Conservation (phyloP, 2,888 invertebrate genomes). For the Palloptera scutellata region DNA sequence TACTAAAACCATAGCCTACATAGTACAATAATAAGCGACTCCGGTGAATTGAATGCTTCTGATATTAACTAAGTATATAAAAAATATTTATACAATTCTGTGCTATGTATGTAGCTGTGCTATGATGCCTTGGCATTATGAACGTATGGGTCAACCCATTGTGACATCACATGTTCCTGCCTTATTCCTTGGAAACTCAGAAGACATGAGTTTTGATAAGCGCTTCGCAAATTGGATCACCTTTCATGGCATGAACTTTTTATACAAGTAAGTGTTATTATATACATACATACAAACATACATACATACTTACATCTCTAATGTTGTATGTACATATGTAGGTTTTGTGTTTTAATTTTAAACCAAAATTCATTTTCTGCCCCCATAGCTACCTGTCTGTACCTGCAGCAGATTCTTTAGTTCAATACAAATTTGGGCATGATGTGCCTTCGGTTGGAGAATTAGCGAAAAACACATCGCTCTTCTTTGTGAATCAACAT, state of each 20-base stretch:
- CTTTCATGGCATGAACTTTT: slow-evolving; percentile 47
- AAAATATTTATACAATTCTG: neutral
- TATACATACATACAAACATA: too few species aligned
- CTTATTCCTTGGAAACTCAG: slow-evolving; percentile 65
- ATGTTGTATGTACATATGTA: too few species aligned
- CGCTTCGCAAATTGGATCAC: slow-evolving; percentile 65
- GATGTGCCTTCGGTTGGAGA: slow-evolving; percentile 65
- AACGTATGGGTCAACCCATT: slow-evolving; percentile 68
- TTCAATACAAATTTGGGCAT: slow-evolving; percentile 56
- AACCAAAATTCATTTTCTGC: neutral
- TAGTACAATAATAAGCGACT: too few species aligned
- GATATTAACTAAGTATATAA: too few species aligned
- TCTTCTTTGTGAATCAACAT: slow-evolving; percentile 67
- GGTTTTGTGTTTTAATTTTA: too few species aligned
- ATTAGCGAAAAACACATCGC: slow-evolving; percentile 61
- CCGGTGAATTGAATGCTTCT: too few species aligned
- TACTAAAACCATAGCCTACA: too few species aligned
- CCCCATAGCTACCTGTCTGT: slow-evolving; percentile 41
- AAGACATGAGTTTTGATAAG: slow-evolving; percentile 63
- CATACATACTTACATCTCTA: too few species aligned
- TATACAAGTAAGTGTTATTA: slow-evolving; percentile 53
- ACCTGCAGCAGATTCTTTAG: slow-evolving; percentile 50
- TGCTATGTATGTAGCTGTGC: slow-evolving; percentile 61
- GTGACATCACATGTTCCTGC: slow-evolving; percentile 70
- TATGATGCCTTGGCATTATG: slow-evolving; percentile 71